Percentiles rank a stretch among this genome's conserved stretches.
Conservation (phyloP, 53 echinoderm and acorn worm species). For the Zoroaster sp. region DNA sequence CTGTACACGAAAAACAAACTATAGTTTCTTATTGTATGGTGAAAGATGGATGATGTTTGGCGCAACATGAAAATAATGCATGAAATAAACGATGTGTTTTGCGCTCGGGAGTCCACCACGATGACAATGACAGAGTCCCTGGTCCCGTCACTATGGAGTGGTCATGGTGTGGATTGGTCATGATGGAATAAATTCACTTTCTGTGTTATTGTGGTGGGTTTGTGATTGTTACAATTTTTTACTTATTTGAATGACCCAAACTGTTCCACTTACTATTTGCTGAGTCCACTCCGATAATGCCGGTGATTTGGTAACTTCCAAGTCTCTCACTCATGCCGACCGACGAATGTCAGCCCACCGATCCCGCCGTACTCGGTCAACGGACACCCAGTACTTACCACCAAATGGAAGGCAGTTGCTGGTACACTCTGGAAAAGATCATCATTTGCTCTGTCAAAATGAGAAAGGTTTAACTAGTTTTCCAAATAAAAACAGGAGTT, state of each 20-base stretch:
- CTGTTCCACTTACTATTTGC: constrained; percentile 69
- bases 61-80: no score
- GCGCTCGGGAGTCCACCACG: no score
- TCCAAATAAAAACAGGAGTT: no score
- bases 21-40: no score
- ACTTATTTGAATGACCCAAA: not conserved
- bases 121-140: no score
- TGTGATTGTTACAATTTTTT: no score
- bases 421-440: constrained; percentile 67
- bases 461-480: no score
- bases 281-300: constrained; percentile 81
- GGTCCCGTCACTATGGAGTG: not conserved
- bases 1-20: no score
- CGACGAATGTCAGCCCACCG: constrained; percentile 65
- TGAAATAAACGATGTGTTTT: no score
- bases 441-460: no score
- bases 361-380: constrained; percentile 92
- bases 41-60: no score
- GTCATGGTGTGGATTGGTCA: not conserved
- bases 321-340: constrained; percentile 74
- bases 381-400: constrained; percentile 78
- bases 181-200: not conserved
- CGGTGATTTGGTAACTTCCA: constrained; percentile 83
- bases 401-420: constrained; percentile 57
- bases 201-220: not conserved